Evolutionary conservation across 92 coral and sea anemone species (phyloP).

Genomic region (Paragorgia papillata): DNA sequence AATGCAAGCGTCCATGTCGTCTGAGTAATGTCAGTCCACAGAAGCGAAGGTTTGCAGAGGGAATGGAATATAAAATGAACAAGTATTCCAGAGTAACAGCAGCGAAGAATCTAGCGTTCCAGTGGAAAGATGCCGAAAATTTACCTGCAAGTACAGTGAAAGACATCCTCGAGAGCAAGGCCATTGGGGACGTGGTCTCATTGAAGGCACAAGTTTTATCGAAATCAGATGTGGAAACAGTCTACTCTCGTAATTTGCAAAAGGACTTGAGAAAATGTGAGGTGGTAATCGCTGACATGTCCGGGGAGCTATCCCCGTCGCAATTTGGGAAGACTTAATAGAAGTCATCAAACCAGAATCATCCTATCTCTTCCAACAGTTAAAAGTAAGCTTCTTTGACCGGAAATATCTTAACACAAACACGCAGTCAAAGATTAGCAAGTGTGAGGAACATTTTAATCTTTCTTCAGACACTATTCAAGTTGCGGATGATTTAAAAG

Average conservation of each 20-base stretch:
- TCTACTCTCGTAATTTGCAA: conserved; percentile 13
- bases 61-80: conserved; percentile 50
- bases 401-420: too few relatives aligned
- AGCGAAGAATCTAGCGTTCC: conserved; percentile 53
- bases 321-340: too few relatives aligned
- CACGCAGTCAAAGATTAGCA: too few relatives aligned
- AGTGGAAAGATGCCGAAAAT: conserved; percentile 38
- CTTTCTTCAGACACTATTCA: too few relatives aligned
- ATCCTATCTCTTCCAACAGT: too few relatives aligned
- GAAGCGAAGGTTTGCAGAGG: conserved; percentile 38
- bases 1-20: conserved; percentile 21
- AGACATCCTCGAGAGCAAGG: conserved; percentile 42
- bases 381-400: too few relatives aligned
- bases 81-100: conserved; percentile 37
- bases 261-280: conserved; percentile 38
- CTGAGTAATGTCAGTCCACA: conserved; percentile 21
- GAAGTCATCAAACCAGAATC: too few relatives aligned
- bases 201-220: conserved; percentile 41
- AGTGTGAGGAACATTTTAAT: too few relatives aligned
- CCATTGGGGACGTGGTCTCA: conserved; percentile 46
- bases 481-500: too few relatives aligned
- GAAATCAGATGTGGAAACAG: conserved; percentile 53
- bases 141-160: conserved; percentile 26
- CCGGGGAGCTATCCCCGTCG: too few relatives aligned
- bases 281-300: conserved; percentile 50